Evolutionary conservation across 2,797 vertebrate species (phyloP).

Genomic region (Parauchenoglanis punctatus): DNA sequence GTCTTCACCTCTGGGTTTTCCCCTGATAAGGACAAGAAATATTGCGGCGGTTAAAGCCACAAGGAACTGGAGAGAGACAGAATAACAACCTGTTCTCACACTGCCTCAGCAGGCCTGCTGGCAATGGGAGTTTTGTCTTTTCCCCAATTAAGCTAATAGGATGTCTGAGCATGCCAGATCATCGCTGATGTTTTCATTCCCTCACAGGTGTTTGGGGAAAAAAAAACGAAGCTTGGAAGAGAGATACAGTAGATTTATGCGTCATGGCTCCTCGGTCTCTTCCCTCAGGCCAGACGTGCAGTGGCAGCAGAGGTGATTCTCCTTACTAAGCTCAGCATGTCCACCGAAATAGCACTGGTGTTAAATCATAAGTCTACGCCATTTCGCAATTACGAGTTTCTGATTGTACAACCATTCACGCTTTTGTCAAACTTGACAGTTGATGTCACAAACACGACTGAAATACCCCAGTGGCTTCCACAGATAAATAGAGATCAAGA

Average conservation of each 20-base stretch:
- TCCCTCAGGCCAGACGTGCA: slow-evolving; percentile 24
- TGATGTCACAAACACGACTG: not conserved
- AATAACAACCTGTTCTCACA: slow-evolving; percentile 52
- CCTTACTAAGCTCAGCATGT: not conserved
- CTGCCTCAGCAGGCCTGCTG: slow-evolving; percentile 67
- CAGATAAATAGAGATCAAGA: not conserved
- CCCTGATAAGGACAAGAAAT: slow-evolving; percentile 4
- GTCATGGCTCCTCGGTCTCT: not conserved
- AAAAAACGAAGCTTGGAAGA: too few relatives aligned
- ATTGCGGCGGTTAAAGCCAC: slow-evolving; percentile 38
- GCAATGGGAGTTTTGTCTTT: slow-evolving; percentile 47
- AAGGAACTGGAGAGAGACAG: slow-evolving; percentile 40
- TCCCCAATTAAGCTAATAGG: slow-evolving; percentile 68
- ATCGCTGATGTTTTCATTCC: slow-evolving; percentile 60
- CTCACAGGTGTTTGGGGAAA: slow-evolving; percentile 25
- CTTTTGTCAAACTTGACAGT: not conserved
- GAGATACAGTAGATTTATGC: not conserved
- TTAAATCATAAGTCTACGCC: not conserved
- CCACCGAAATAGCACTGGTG: not conserved
- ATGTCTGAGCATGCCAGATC: slow-evolving; percentile 69
- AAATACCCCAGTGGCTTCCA: not conserved
- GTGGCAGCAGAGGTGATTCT: not conserved
- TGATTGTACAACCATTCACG: not conserved
- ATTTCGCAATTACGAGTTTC: not conserved
- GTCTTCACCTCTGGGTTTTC: slow-evolving; percentile 1